Base-by-base conservation (phyloP, 2,113 vertebrate genomes). In the Donacobius atricapilla region DNA sequence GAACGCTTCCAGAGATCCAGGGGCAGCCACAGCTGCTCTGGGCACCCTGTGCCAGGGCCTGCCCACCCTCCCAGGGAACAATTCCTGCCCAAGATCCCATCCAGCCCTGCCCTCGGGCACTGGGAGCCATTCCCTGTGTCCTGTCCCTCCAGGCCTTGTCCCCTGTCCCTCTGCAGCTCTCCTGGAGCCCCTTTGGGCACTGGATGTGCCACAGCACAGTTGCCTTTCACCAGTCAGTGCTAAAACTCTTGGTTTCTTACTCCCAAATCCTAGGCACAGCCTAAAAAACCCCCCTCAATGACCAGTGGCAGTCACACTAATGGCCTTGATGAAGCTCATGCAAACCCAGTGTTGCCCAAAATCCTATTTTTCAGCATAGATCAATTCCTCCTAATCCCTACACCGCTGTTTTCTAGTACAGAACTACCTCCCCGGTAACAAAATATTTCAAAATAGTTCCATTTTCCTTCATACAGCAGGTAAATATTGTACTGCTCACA, bases 31-130 rank as follows among this genome's bases (percentile, higher is more conserved):
- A 75, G 61, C 39, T 60, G 0, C 78, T 82, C 69, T 82, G 69
- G 37, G 33, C 33, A 75, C 7, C 35, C 53, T 83, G 40, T 27
- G 54, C 77, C 60, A 75, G 77, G 25, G 6, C 24, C 53, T 53
- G 0, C 0, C 15, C 87, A 53, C n/a, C 24, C 61, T 61, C 16
- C 0, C 30, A 69, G 21, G 3, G 5, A 35, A 15, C 0, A 23
- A 69, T 69, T 76, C 4, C 35, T 42, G 0, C 54, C 47, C 40
- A 61, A 10, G 5, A 9, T 35, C 63, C 47, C 24, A 54, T 2
- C 47, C 0, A 23, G 0, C 21, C 30, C 54, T 61, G 47, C 21
- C 30, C n/a, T 76, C 39, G 53, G 39, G 37, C 69, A 75, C 0
- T n/a, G 28, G 37, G 45, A 61, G 11, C 2, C 39, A 60, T 25